Base-by-base conservation (phyloP, 2,797 vertebrate species). In the Morus bassanus region DNA sequence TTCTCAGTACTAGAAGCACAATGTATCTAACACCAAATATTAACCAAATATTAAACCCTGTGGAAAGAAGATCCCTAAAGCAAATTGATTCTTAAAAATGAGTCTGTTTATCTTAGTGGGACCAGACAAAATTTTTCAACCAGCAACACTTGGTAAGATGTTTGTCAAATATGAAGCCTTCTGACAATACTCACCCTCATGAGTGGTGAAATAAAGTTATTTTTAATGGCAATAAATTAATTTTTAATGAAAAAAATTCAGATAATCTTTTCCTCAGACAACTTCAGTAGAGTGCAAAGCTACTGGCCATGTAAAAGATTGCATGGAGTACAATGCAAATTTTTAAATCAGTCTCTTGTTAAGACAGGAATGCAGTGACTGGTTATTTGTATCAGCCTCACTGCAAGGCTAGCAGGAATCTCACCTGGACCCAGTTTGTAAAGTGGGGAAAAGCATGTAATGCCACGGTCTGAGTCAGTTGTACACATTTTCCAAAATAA, bases 61-160 rank as follows among this genome's bases (percentile, higher is more conserved):
- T 69, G 61, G 23, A 50, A 94, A 94, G 28, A 91, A 60, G 64
- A 59, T 83, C 76, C 86, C 75, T 93, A 89, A 89, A 92, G 94
- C 70, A 76, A 96, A 95, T 25, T 50, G 56, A 88, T 95, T 87
- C 65, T 95, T 95, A 94, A 96, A 88, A 96, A 95, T 48, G 11
- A 82, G 75, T 91, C 93, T 88, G 60, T 93, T 92, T 96, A 79
- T 70, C 16, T 54, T 50, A 35, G 33, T 18, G 16, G 18, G 11
- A 81, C 30, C 12, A 69, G 59, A 70, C 18, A 57, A 75, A 57
- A 24, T 6, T 13, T 3, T 13, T 79, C 35, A 45, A 3, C 17
- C 16, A 75, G 41, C 19, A 74, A 35, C 16, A 5, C 8, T 65
- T 57, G 50, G 19, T 7, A 51, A 64, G 23, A 37, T 15, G 4